Conservation (phyloP, 2,888 invertebrate genomes). For the Imbricaverruca yamaguchii region DNA sequence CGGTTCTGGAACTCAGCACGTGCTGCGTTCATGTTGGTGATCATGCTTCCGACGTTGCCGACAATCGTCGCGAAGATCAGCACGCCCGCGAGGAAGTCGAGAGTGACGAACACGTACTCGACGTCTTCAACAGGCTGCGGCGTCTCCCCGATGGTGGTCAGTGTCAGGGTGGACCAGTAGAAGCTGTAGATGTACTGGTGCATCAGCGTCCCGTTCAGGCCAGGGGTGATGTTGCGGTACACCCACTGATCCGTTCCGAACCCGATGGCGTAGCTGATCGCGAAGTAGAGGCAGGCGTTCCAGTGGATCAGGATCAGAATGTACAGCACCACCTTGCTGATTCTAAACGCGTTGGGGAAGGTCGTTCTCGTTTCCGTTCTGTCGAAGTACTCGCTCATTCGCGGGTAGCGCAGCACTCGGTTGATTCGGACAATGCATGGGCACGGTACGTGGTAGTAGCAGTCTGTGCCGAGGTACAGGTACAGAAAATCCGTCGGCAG, state of each 20-base stretch:
- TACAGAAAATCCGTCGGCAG: constrained; percentile 78
- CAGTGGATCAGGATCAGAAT: constrained; percentile 88
- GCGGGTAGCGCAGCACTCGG: constrained; percentile 66
- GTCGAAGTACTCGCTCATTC: constrained; percentile 87
- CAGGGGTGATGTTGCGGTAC: constrained; percentile 35
- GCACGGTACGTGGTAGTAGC: constrained; percentile 52
- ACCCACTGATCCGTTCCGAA: constrained; percentile 77
- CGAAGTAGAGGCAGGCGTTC: constrained; percentile 91
- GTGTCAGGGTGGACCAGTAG: constrained; percentile 93
- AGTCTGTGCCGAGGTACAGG: constrained; percentile 42
- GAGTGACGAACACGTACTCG: constrained; percentile 87
- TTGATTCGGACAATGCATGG: constrained; percentile 80
- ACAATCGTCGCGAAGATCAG: constrained; percentile 96
- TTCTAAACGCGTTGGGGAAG: constrained; percentile 84
- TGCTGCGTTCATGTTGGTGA: constrained; percentile 93
- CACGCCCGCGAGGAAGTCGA: constrained; percentile 83
- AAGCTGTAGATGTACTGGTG: constrained; percentile 55
- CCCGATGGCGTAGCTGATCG: constrained; percentile 82
- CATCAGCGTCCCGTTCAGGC: constrained; percentile 36
- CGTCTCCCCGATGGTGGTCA: constrained; percentile 91
- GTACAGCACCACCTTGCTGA: constrained; percentile 75
- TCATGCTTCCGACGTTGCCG: constrained; percentile 89
- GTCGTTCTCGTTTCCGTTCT: constrained; percentile 89
- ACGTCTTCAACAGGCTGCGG: constrained; percentile 85
- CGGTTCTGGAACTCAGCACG: constrained; percentile 90